A percentile compares a stretch with the other conserved stretches of the same genome.
These are phyloP conservation scores for Euproctis similis DNA, from an alignment of 2,888 invertebrate species.

Conservation along the genomic window DNA sequence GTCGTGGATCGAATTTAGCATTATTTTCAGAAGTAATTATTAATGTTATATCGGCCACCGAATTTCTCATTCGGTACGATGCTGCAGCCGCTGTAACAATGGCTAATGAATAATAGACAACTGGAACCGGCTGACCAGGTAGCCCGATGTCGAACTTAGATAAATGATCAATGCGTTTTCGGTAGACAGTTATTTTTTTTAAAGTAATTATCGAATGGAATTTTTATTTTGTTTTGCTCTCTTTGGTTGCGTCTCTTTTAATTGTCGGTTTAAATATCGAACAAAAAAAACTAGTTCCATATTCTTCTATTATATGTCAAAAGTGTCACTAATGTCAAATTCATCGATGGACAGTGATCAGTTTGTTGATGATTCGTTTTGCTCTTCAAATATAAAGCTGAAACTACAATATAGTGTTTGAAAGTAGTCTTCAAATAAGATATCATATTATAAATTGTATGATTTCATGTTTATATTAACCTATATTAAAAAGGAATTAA, in stretches of 20 bases:
- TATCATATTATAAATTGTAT: no score
- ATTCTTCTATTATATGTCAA: no score
- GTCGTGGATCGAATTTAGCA: constrained; percentile 69
- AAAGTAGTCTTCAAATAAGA: no score
- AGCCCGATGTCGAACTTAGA: constrained; percentile 58
- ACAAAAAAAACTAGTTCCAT: constrained; percentile 5
- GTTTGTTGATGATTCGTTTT: no score
- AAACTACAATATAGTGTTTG: no score
- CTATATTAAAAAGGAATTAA: no score
- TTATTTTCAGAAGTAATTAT: constrained; percentile 76
- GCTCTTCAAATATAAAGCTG: no score
- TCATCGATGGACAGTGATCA: no score
- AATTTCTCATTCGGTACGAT: constrained; percentile 64
- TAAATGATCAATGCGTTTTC: constrained; percentile 66
- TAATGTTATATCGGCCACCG: constrained; percentile 69
- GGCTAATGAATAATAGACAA: constrained; percentile 70
- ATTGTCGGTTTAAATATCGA: background rate
- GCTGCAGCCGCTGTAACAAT: constrained; percentile 49
- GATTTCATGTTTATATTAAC: no score
- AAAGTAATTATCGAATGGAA: constrained; percentile 52
- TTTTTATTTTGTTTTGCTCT: constrained; percentile 30
- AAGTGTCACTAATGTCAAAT: no score
- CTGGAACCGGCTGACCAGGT: constrained; percentile 46
- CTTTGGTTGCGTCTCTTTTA: no score
- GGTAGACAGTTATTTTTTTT: constrained; percentile 48